Evolutionary conservation across 2,113 vertebrate genomes (phyloP), one percentile per base, ranked within the genome.

Genomic region (Rhabdornis inornatus): DNA sequence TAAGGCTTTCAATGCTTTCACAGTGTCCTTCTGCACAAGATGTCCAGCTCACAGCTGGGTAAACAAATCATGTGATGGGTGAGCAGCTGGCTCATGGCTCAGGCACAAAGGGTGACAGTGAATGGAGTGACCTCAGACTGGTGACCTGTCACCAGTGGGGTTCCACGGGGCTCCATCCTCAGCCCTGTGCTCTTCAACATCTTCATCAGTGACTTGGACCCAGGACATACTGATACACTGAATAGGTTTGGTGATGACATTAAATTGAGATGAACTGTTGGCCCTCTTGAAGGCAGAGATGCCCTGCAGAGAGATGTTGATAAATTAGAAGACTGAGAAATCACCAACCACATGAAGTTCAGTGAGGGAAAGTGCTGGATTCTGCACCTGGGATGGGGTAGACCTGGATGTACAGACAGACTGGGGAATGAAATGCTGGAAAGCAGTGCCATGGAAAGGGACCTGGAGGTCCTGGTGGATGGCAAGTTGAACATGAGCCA

Each of bases 361-460:
- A 47, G 5, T 23, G 40, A 47, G 24, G 30, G 20, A 5, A 9
- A 8, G 13, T 63, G 20, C n/a, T 5, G 3, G 11, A 63, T 11
- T 78, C 16, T 70, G 28, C 10, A 21, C 24, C 56, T 63, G 56
- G n/a, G 6, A 11, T 79, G 20, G 24, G 47, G 7, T 19, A 61
- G 0, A 0, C 28, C 23, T 55, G 64, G 47, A 11, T 69, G 19
- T 40, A 7, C 0, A 0, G 7, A 28, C 28, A 61, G 64, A 20
- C 40, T 53, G 28, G n/a, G 55, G 13, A 70, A 47, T 14, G 24
- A 25, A 30, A 14, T 0, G 28, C 23, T 70, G 63, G 65, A 63
- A 0, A 30, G 23, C 19, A 28, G 9, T 1, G 2, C 13, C 1
- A 2, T 7, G 8, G 39, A 55, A 55, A 40, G 28, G 28, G 15